Conservation (phyloP, 2,797 vertebrate species). For the Hirundo rustica region DNA sequence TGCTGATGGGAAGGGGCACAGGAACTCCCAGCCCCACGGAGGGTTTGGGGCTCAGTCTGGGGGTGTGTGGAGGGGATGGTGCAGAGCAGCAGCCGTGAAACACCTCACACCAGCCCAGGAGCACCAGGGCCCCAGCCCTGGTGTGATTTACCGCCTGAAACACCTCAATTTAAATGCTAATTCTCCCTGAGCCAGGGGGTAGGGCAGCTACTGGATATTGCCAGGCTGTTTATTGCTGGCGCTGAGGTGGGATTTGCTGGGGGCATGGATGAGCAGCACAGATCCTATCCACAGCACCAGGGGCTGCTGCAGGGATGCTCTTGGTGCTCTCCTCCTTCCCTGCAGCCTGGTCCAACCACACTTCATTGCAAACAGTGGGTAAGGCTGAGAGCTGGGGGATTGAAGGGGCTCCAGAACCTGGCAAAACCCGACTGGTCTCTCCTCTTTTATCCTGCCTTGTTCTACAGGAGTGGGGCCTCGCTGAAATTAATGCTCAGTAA, state of each 20-base stretch:
- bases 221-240: slow-evolving; percentile 30
- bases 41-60: neutral
- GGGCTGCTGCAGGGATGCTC: neutral
- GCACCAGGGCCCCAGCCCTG: rapidly evolving
- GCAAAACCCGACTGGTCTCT: neutral
- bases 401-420: neutral
- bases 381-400: neutral
- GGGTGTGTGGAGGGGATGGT: rapidly evolving
- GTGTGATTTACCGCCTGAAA: slow-evolving; percentile 58
- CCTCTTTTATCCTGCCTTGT: neutral
- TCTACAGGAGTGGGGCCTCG: neutral
- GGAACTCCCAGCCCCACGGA: rapidly evolving
- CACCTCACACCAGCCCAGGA: rapidly evolving
- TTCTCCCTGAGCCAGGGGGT: slow-evolving; percentile 43
- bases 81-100: neutral
- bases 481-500: slow-evolving; percentile 30
- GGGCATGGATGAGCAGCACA: rapidly evolving
- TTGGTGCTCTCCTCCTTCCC: neutral
- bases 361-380: neutral
- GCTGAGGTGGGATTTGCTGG: neutral
- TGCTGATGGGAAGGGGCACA: neutral
- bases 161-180: slow-evolving; percentile 77
- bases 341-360: rapidly evolving
- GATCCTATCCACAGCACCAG: rapidly evolving
- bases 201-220: neutral